Base-by-base conservation (phyloP, 23 tunicate genomes). In the Diplosoma virens region DNA sequence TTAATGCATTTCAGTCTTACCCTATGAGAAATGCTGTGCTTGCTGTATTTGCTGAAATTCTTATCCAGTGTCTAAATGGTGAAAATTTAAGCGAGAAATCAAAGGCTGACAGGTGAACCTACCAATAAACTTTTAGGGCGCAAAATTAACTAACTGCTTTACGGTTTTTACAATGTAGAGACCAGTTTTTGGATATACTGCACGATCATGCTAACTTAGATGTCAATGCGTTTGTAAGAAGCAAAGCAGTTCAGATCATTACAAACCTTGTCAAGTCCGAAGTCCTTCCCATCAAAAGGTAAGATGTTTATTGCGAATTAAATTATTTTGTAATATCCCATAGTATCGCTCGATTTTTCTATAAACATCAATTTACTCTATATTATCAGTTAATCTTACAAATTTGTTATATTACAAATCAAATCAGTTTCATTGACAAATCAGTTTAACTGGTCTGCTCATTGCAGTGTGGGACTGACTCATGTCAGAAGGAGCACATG, bases 151-250 rank as follows among this genome's bases (percentile, higher is more conserved):
- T 61, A 27, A 3, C 30, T 61, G 9, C 35, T 4, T 3, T 61
- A 7, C 30, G 35, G 22, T n/a, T 61, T 61, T 61, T 35, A 27
- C 61, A 4, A 63, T 69, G 33, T 77, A 87, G 97, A 64, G 92
- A 92, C 53, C 97, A 92, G 32, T 92, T 92, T 32, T 61, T 92
- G 23, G 97, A 92, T 52, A 71, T 73, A 6, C 29, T 92, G 26
- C 76, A 76, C 37, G 97, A 92, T 59, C 97, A 92, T 63, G 97
- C 92, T 2, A 85, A 85, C 41, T 68, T 81, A n/a, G 97, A 92
- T 71, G 46, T 59, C 31, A 85, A 85, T 59, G 97, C 97, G 2
- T 92, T 92, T 58, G 89, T 83, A 0, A 58, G 97, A 61, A 64
- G 76, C 30, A 82, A 65, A 76, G 83, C 92, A 26, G 14, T 85